Conservation (phyloP, 1,140 invertebrate genomes). For the Melanaphis sacchari region DNA sequence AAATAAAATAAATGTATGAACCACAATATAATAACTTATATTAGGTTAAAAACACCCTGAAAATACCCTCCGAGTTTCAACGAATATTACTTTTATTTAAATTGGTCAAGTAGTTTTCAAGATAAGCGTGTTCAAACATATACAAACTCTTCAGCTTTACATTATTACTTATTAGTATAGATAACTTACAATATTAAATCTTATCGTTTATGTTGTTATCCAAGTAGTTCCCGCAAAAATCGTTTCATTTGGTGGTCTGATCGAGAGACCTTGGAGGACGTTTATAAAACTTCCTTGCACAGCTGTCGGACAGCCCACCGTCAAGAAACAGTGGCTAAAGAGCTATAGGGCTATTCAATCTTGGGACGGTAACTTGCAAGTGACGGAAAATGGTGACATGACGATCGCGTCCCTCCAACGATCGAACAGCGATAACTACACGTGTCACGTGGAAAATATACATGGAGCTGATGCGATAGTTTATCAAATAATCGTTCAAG, state of each 20-base stretch:
- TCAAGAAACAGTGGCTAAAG: constrained; percentile 73
- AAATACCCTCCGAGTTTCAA: not conserved
- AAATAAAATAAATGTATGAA: no score
- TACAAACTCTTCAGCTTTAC: not conserved
- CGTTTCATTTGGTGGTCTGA: constrained; percentile 72
- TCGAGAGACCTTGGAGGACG: constrained; percentile 73
- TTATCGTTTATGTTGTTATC: not conserved
- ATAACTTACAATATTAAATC: not conserved
- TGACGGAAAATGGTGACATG: constrained; percentile 72
- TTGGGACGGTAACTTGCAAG: constrained; percentile 67
- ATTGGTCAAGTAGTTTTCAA: not conserved
- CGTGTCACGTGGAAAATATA: constrained; percentile 63
- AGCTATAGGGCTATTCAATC: constrained; percentile 60
- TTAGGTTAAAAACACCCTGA: not conserved
- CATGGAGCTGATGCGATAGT: constrained; percentile 66
- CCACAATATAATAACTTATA: no score
- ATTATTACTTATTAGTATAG: not conserved
- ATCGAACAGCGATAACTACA: constrained; percentile 64
- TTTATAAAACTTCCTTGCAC: constrained; percentile 71
- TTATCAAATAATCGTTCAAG: constrained; percentile 67
- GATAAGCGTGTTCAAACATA: not conserved
- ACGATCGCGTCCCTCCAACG: constrained; percentile 71
- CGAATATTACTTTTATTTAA: not conserved
- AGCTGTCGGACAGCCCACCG: constrained; percentile 70
- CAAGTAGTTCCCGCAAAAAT: constrained; percentile 71